These are phyloP conservation scores for Platycheirus rosarum DNA, from an alignment of 2,888 invertebrate genomes.

Conservation along the genomic window DNA sequence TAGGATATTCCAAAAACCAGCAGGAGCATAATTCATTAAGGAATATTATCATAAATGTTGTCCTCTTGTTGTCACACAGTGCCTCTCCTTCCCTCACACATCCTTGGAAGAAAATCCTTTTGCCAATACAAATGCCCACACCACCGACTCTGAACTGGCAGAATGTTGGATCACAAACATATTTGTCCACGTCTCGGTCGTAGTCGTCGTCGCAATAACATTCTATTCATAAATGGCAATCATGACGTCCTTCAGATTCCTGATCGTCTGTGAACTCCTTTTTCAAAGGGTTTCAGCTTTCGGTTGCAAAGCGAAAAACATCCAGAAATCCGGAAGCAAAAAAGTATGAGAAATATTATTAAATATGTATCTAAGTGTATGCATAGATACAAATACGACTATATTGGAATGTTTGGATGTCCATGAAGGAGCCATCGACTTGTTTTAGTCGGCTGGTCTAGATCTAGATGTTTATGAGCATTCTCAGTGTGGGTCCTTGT, in stretches of 20 bases:
- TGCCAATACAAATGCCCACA: slow-evolving; percentile 39
- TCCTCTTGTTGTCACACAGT: slow-evolving; percentile 27
- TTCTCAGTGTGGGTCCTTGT: slow-evolving; percentile 70
- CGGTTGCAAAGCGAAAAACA: slow-evolving; percentile 20
- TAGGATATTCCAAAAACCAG: slow-evolving; percentile 65
- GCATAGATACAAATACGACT: not conserved
- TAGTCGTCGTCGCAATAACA: slow-evolving; percentile 51
- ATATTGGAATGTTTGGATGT: not conserved
- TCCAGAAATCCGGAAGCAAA: slow-evolving; percentile 54
- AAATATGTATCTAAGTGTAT: slow-evolving; percentile 55
- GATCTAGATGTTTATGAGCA: slow-evolving; percentile 60
- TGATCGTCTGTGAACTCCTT: slow-evolving; percentile 67
- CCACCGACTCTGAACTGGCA: not conserved
- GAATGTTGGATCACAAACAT: slow-evolving; percentile 27
- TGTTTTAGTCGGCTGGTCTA: slow-evolving; percentile 47
- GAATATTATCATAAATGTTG: slow-evolving; percentile 61
- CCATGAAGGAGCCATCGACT: slow-evolving; percentile 36
- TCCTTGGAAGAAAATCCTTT: slow-evolving; percentile 19
- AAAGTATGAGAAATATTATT: slow-evolving; percentile 46
- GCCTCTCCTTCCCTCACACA: too few species aligned
- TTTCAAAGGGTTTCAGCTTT: slow-evolving; percentile 57
- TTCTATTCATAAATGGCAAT: slow-evolving; percentile 72
- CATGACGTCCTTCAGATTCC: slow-evolving; percentile 73
- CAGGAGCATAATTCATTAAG: slow-evolving; percentile 72
- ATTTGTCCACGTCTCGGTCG: slow-evolving; percentile 42